A percentile compares a stretch with the other conserved stretches of the same genome.
phyloP scores from a whole-genome alignment of 2,888 invertebrate species.

The Pomacea canaliculata region DNA sequence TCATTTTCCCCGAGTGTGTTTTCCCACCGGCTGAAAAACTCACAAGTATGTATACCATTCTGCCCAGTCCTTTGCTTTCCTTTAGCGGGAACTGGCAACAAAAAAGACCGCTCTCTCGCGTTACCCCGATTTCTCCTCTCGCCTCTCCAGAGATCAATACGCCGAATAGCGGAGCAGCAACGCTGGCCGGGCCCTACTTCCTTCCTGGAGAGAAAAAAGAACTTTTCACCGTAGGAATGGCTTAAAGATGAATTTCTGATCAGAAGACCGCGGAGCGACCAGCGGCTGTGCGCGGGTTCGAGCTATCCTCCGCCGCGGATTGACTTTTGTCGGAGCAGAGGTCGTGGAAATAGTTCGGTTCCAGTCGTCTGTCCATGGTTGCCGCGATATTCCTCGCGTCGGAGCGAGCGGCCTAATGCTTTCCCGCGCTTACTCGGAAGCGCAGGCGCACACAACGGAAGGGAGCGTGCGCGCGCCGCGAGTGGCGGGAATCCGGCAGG shows the following conservation, averaged over 20 bases:
- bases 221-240: slow-evolving; percentile 14
- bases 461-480: slow-evolving; percentile 17
- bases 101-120: slow-evolving; percentile 19
- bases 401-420: slow-evolving; percentile 3
- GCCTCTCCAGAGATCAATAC: slow-evolving; percentile 27
- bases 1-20: slow-evolving; percentile 11
- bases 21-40: slow-evolving; percentile 14
- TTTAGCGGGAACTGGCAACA: background rate
- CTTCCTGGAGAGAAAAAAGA: slow-evolving; percentile 23
- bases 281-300: slow-evolving; percentile 13
- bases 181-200: slow-evolving; percentile 23
- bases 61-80: slow-evolving; percentile 24
- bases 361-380: background rate
- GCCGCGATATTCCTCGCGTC: background rate
- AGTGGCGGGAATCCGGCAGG: slow-evolving; percentile 25
- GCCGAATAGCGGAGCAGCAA: slow-evolving; percentile 26
- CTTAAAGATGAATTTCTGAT: background rate
- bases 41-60: slow-evolving; percentile 14
- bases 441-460: slow-evolving; percentile 26
- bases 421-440: slow-evolving; percentile 26
- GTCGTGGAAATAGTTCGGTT: background rate
- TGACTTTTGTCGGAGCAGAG: background rate
- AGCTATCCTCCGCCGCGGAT: slow-evolving; percentile 18
- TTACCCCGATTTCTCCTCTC: slow-evolving; percentile 21
- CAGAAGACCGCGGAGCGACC: background rate